These are phyloP conservation scores for Odontocerum albicorne DNA, from an alignment of 2,888 invertebrate genomes.

Conservation along the genomic window DNA sequence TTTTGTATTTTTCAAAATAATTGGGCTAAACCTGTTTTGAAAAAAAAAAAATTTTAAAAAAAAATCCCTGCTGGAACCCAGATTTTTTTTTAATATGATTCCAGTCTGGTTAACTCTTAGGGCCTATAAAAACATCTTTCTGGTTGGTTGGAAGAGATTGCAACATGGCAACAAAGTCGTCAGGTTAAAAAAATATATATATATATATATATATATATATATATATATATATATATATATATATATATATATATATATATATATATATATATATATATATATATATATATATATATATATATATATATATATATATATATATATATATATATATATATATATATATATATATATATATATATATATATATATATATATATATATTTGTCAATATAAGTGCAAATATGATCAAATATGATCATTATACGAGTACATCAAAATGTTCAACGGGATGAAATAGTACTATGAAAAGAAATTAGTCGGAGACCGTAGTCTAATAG, in stretches of 20 bases:
- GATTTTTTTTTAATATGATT: too few species aligned
- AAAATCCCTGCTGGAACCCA: too few species aligned
- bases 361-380: conserved; percentile 7
- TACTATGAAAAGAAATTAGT: too few species aligned
- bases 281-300: not conserved
- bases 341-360: conserved; percentile 5
- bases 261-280: not conserved
- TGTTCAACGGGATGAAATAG: too few species aligned
- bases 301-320: not conserved
- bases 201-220: not conserved
- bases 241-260: not conserved
- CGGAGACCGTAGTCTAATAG: too few species aligned
- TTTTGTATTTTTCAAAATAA: too few species aligned
- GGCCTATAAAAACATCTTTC: too few species aligned
- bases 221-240: not conserved
- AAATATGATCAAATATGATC: not conserved
- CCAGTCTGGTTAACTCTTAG: too few species aligned
- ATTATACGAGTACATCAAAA: too few species aligned
- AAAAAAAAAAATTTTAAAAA: too few species aligned
- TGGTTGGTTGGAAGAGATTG: too few species aligned
- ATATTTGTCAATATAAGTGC: conserved; percentile 1
- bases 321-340: conserved; percentile 2
- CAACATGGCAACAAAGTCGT: not conserved
- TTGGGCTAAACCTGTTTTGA: too few species aligned
- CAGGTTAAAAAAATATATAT: not conserved